Base-by-base conservation (phyloP, 2,797 vertebrate genomes). In the Vultur gryphus region DNA sequence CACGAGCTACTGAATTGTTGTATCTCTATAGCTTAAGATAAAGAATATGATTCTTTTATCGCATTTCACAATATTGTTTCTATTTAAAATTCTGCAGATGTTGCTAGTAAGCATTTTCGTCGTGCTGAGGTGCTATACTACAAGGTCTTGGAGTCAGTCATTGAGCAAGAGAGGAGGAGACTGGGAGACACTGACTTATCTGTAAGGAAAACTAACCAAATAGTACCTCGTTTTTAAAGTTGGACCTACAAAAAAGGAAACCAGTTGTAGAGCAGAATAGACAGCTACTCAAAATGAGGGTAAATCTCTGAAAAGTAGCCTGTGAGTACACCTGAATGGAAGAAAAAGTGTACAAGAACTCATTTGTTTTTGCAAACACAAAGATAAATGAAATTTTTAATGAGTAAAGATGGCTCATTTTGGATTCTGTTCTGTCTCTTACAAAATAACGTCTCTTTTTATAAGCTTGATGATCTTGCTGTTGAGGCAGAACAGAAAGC, bases 101-200 rank as follows among this genome's bases (percentile, higher is more conserved):
- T 98, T 97, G 98, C 98, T 35, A 98, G 98, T 90, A 99, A 98
- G 97, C 98, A 99, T 89, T 99, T 99, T 90, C 98, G 98, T 87
- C 98, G 98, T 95, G 98, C 99, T 10, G 99, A 99, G 96, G 98
- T 98, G 57, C 98, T 99, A 9, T 99, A 99, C 97, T 99, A 99
- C 98, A 98, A 99, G 97, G 99, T 99, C 46, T 95, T 99, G 96
- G 99, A 99, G 97, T 98, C 98, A 49, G 97, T 99, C 95, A 97
- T 99, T 65, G 98, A 99, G 89, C 98, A 99, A 78, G 99, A 99
- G 96, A 99, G 98, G 97, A 99, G 96, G 97, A 98, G 99, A 29
- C 97, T 99, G 87, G 99, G 99, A 93, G 98, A 99, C 10, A 94
- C 95, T 5, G 99, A 99, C 93, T 98, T 99, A 91, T 99, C 99